These are phyloP conservation scores for Cacatua alba DNA, from an alignment of 2,113 vertebrate genomes.

Conservation along the genomic window DNA sequence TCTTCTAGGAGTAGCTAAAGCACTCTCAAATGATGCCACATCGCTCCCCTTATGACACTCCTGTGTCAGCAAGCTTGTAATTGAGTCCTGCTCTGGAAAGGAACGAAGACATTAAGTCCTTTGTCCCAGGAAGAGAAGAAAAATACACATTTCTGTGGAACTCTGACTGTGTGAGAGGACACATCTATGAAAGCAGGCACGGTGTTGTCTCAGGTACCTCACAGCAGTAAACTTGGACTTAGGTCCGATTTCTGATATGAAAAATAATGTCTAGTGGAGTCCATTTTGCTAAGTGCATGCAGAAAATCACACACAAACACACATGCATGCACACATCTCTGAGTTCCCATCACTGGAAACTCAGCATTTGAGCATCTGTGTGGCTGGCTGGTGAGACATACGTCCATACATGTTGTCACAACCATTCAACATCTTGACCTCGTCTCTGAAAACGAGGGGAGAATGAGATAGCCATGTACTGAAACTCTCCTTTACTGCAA, in stretches of 20 bases:
- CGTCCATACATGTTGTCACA: neutral
- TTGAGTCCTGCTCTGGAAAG: neutral
- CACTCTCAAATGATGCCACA: neutral
- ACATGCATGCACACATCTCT: rapidly evolving
- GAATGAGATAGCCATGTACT: neutral
- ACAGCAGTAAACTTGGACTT: neutral
- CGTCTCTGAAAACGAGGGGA: neutral
- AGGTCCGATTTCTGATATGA: neutral
- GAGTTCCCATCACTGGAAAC: neutral
- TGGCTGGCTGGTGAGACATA: neutral
- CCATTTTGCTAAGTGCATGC: neutral
- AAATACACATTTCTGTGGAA: neutral
- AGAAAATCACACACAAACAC: neutral
- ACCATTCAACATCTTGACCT: neutral
- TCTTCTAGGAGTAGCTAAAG: neutral
- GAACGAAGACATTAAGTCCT: neutral
- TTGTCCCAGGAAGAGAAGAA: neutral
- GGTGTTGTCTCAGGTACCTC: neutral
- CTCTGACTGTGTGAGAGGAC: neutral
- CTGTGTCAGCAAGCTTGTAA: neutral
- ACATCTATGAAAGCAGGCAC: rapidly evolving
- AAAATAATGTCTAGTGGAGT: neutral
- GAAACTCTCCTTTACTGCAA: neutral
- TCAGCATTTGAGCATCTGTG: neutral
- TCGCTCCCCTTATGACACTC: neutral